Evolutionary conservation across 2,888 invertebrate species (phyloP).

Genomic region (Sipha maydis): DNA sequence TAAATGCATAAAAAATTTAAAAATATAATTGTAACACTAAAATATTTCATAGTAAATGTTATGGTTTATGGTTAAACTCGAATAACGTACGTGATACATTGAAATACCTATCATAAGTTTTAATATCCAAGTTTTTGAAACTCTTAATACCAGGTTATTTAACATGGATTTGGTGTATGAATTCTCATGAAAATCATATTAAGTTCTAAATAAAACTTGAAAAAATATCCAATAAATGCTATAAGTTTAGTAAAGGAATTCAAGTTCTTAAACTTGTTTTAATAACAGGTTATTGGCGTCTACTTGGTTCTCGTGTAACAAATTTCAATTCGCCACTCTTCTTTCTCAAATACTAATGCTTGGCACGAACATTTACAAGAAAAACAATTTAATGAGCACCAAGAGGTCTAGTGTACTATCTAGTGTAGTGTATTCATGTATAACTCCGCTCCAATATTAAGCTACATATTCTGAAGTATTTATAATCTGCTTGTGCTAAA

Average conservation of each 20-base stretch:
- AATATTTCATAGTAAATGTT: constrained; percentile 23
- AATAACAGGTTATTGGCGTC: constrained; percentile 16
- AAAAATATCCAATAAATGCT: constrained; percentile 19
- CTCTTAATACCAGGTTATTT: constrained; percentile 43
- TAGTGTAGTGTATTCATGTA: background rate
- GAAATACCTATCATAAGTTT: constrained; percentile 27
- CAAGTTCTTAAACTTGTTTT: constrained; percentile 36
- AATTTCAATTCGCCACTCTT: background rate
- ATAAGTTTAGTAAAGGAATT: background rate
- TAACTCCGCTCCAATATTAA: background rate
- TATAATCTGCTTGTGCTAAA: background rate
- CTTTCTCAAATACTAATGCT: background rate
- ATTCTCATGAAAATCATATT: constrained; percentile 32
- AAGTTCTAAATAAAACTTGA: background rate
- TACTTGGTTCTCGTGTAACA: background rate
- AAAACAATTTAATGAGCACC: background rate
- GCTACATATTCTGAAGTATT: background rate
- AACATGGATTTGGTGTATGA: background rate
- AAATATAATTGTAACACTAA: constrained; percentile 4
- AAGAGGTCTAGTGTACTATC: background rate
- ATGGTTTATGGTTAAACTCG: background rate
- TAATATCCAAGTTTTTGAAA: constrained; percentile 15
- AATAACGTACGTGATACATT: background rate
- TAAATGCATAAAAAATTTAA: background rate
- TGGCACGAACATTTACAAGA: background rate